These are phyloP conservation scores for Acleris laterana DNA, from an alignment of 2,888 invertebrate genomes.

Conservation along the genomic window DNA sequence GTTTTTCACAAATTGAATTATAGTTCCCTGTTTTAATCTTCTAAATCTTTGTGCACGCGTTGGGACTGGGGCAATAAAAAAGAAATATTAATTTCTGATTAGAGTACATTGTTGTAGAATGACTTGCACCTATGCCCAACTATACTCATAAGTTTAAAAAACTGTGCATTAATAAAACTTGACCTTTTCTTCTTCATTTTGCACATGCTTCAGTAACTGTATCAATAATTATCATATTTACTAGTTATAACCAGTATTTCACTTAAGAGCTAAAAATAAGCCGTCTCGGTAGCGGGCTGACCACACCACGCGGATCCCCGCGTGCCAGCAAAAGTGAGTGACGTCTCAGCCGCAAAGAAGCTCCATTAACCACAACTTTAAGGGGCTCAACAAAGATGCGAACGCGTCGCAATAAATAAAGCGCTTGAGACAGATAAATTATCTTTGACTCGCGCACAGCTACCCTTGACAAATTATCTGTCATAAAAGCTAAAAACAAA, in stretches of 20 bases:
- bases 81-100: conserved; percentile 11
- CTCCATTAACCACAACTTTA: conserved; percentile 80
- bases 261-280: conserved; percentile 61
- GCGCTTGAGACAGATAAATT: conserved; percentile 82
- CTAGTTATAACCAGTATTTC: conserved; percentile 64
- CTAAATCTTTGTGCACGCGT: conserved; percentile 10
- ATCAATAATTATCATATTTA: conserved; percentile 40
- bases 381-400: conserved; percentile 77
- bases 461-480: conserved; percentile 81
- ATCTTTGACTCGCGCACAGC: conserved; percentile 80
- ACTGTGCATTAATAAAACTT: too few species aligned
- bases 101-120: conserved; percentile 1
- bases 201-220: not conserved
- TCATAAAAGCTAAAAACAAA: conserved; percentile 81
- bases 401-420: conserved; percentile 81
- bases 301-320: conserved; percentile 51
- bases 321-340: conserved; percentile 58
- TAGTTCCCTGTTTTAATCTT: conserved; percentile 17
- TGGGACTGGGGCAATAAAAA: not conserved
- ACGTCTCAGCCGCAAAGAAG: conserved; percentile 72
- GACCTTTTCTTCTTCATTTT: too few species aligned
- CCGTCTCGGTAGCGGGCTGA: conserved; percentile 51
- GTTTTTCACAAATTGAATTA: conserved; percentile 36
- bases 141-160: not conserved
- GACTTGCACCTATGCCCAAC: conserved; percentile 12